phyloP scores from a whole-genome alignment of 2,888 invertebrate genomes.

The Apamea crenata region DNA sequence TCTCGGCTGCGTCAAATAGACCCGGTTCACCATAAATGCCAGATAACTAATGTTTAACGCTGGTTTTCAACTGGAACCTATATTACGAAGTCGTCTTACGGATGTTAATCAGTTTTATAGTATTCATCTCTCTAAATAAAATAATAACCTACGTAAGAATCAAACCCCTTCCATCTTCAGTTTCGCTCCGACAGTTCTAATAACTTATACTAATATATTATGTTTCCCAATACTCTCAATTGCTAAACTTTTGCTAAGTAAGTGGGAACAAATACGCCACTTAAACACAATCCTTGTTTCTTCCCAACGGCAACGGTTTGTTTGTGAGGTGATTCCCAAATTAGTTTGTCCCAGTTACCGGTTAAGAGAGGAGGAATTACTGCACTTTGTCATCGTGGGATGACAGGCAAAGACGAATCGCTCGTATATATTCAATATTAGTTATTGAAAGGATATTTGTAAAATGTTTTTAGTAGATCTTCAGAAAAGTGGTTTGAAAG shows the following conservation, averaged over 20 bases:
- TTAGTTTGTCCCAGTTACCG: conserved; percentile 60
- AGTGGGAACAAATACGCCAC: conserved; percentile 48
- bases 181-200: neutral
- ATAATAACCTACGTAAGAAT: neutral
- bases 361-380: neutral
- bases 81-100: neutral
- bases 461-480: neutral
- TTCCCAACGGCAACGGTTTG: conserved; percentile 24
- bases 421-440: neutral
- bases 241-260: conserved; percentile 37
- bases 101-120: neutral
- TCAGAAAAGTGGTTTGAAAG: neutral
- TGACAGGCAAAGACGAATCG: conserved; percentile 23
- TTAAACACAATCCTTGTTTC: conserved; percentile 31
- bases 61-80: no score
- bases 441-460: neutral
- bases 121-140: neutral
- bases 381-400: conserved; percentile 50
- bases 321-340: conserved; percentile 53
- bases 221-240: conserved; percentile 25
- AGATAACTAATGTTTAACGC: no score
- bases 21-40: no score
- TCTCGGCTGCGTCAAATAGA: no score
- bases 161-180: neutral
- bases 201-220: conserved; percentile 10